These are phyloP conservation scores for Takifugu flavidus DNA, from an alignment of 2,113 vertebrate species.

Conservation along the genomic window DNA sequence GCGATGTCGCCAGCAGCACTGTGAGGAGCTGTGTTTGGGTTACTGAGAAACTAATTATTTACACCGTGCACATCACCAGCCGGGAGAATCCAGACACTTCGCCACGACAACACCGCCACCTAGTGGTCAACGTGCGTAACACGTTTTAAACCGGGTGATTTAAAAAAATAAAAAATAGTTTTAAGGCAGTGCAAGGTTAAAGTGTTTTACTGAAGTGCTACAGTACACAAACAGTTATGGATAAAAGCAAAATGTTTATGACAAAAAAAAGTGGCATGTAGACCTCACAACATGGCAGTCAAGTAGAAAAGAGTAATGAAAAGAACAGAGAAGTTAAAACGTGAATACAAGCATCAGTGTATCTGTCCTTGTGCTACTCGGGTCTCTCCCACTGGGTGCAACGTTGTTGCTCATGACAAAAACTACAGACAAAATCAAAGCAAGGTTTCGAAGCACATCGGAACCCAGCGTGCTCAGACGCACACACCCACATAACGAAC, in stretches of 20 bases:
- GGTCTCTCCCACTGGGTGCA: constrained; percentile 18
- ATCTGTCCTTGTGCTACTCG: constrained; percentile 47
- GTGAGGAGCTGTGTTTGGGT: not conserved
- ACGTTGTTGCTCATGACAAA: constrained; percentile 32
- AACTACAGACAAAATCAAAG: constrained; percentile 16
- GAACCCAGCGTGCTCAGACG: constrained; percentile 1
- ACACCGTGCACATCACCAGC: not conserved
- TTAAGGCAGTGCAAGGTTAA: constrained; percentile 35
- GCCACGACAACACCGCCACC: constrained; percentile 25
- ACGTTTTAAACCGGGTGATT: not conserved
- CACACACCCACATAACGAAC: constrained; percentile 12
- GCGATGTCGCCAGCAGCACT: not conserved
- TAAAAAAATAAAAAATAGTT: not conserved
- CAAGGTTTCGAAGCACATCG: not conserved
- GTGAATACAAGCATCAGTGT: constrained; percentile 57
- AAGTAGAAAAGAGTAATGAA: constrained; percentile 60
- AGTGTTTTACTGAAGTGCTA: constrained; percentile 72
- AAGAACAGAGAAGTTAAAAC: constrained; percentile 32
- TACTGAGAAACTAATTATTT: too few relatives aligned
- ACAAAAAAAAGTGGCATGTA: constrained; percentile 45
- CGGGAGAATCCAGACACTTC: not conserved
- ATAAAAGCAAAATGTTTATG: constrained; percentile 24
- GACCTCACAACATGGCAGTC: constrained; percentile 56
- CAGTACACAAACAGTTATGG: constrained; percentile 63
- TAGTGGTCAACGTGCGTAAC: constrained; percentile 30